Percentiles rank a stretch among this genome's conserved stretches.
Conservation (phyloP, 2,888 invertebrate species). For the Cryptocephalus moraei region DNA sequence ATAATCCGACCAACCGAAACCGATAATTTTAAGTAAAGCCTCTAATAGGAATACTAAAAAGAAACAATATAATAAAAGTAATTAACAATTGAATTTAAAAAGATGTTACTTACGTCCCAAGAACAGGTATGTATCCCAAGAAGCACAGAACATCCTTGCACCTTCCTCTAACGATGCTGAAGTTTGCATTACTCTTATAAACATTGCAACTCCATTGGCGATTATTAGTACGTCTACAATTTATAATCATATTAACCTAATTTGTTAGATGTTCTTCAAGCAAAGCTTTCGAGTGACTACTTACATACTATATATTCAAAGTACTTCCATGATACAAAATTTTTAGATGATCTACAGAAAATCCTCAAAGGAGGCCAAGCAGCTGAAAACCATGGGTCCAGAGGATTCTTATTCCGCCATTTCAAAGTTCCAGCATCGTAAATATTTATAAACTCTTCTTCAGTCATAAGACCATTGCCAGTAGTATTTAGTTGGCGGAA, state of each 20-base stretch:
- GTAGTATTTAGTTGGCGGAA: slow-evolving; percentile 69
- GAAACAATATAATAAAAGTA: neutral
- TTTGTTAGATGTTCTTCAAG: neutral
- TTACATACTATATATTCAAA: slow-evolving; percentile 65
- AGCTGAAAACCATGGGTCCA: slow-evolving; percentile 64
- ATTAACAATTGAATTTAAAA: neutral
- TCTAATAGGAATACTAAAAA: slow-evolving; percentile 68
- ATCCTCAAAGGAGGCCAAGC: slow-evolving; percentile 51
- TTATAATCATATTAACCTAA: neutral
- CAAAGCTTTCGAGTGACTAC: slow-evolving; percentile 24
- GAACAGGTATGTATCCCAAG: slow-evolving; percentile 69
- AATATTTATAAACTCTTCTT: slow-evolving; percentile 62
- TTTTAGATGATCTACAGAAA: slow-evolving; percentile 49
- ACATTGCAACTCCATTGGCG: slow-evolving; percentile 65
- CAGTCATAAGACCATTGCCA: slow-evolving; percentile 52
- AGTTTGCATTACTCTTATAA: slow-evolving; percentile 56
- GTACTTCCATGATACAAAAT: slow-evolving; percentile 58
- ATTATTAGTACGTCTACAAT: slow-evolving; percentile 59
- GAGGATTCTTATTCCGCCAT: slow-evolving; percentile 62
- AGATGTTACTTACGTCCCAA: slow-evolving; percentile 47
- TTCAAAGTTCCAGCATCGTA: slow-evolving; percentile 63
- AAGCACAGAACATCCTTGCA: slow-evolving; percentile 55
- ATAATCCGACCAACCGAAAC: slow-evolving; percentile 60
- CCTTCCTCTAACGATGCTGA: slow-evolving; percentile 50
- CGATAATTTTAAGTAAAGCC: slow-evolving; percentile 61